These are phyloP conservation scores for Odocoileus hemionus DNA, from an alignment of 2,113 vertebrate genomes.

Conservation along the genomic window DNA sequence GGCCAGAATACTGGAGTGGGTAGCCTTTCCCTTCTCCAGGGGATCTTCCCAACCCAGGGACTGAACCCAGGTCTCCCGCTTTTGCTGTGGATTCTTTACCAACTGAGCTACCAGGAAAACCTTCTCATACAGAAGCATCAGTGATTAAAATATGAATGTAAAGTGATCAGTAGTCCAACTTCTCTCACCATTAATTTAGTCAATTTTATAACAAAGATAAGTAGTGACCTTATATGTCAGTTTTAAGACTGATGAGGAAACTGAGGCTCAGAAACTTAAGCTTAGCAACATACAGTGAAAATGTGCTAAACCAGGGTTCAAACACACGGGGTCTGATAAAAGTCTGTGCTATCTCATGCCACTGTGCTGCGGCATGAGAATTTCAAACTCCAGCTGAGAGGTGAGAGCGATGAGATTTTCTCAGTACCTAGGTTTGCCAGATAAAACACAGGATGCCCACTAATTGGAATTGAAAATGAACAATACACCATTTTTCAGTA, in stretches of 20 bases:
- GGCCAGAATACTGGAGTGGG: not conserved
- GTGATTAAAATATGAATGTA: not conserved
- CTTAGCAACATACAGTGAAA: not conserved
- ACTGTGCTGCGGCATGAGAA: not conserved
- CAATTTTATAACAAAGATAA: not conserved
- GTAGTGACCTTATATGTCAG: not conserved
- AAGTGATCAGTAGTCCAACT: not conserved
- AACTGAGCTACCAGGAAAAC: not conserved
- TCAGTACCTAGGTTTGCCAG: not conserved
- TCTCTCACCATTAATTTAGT: not conserved
- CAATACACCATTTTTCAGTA: not conserved
- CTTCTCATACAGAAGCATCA: not conserved
- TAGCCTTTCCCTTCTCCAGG: not conserved
- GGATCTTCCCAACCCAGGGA: not conserved
- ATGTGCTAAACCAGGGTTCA: not conserved
- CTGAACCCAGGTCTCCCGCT: not conserved
- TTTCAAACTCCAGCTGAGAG: not conserved
- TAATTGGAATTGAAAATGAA: not conserved
- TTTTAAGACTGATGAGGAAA: not conserved
- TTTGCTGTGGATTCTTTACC: not conserved
- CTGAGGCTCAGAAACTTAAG: not conserved
- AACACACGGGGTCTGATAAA: not conserved
- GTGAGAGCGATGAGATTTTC: not conserved
- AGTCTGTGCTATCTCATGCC: not conserved
- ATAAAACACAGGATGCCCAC: not conserved